These are phyloP conservation scores for Atrina japonica DNA, from an alignment of 2,888 invertebrate genomes.

Conservation along the genomic window DNA sequence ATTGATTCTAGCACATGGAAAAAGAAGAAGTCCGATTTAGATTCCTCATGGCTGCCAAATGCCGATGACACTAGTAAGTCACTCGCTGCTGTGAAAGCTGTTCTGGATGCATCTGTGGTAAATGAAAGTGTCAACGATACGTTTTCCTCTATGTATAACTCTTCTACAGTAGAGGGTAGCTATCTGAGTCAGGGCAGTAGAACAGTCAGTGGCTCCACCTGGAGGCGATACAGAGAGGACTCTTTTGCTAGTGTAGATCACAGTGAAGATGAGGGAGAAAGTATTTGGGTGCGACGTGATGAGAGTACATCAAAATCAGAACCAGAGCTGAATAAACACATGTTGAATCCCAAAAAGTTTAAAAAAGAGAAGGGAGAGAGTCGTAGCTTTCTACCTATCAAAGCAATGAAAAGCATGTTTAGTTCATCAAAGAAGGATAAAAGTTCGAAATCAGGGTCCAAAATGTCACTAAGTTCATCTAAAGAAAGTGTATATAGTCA, in stretches of 20 bases:
- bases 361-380: slow-evolving; percentile 30
- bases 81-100: slow-evolving; percentile 37
- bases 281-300: slow-evolving; percentile 38
- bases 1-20: slow-evolving; percentile 70
- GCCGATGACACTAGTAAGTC: slow-evolving; percentile 74
- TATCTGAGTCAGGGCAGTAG: slow-evolving; percentile 33
- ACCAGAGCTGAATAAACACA: slow-evolving; percentile 39
- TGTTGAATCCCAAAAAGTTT: slow-evolving; percentile 31
- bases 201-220: slow-evolving; percentile 28
- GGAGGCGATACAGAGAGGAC: slow-evolving; percentile 39
- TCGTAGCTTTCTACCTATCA: slow-evolving; percentile 41
- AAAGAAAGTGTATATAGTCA: slow-evolving; percentile 34
- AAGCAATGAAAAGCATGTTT: slow-evolving; percentile 43
- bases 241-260: slow-evolving; percentile 35
- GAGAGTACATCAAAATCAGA: slow-evolving; percentile 37
- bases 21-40: slow-evolving; percentile 65
- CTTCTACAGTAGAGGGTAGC: slow-evolving; percentile 30
- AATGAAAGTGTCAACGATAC: slow-evolving; percentile 25
- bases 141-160: slow-evolving; percentile 16
- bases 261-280: slow-evolving; percentile 42
- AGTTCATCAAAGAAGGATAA: slow-evolving; percentile 34
- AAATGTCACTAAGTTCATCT: slow-evolving; percentile 37
- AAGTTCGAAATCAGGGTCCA: slow-evolving; percentile 37
- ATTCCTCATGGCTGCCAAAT: slow-evolving; percentile 65
- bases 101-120: slow-evolving; percentile 36